phyloP scores from a whole-genome alignment of 2,888 invertebrate species.

The Anodontia alba region DNA sequence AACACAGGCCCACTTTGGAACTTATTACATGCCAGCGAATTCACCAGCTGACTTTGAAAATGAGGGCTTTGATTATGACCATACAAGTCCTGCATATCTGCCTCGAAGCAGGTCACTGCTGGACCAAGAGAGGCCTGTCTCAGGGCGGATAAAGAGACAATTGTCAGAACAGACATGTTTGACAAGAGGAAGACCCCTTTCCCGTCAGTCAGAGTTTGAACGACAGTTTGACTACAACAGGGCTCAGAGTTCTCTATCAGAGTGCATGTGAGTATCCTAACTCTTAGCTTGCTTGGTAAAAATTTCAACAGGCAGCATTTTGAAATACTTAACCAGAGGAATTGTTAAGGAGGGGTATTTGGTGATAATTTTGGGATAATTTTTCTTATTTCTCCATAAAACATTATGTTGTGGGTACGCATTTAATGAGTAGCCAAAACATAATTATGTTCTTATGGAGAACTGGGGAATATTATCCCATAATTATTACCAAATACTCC shows the following conservation, averaged over 20 bases:
- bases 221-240: neutral
- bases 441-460: too few relatives aligned
- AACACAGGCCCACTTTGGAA: neutral
- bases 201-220: neutral
- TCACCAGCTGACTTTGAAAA: neutral
- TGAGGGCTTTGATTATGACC: neutral
- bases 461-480: too few relatives aligned
- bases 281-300: neutral
- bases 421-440: too few relatives aligned
- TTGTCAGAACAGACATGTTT: neutral
- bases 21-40: neutral
- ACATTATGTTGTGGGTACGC: too few relatives aligned
- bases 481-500: too few relatives aligned
- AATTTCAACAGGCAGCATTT: too few relatives aligned
- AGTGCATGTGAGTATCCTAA: neutral
- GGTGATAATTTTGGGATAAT: too few relatives aligned
- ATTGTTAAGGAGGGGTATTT: too few relatives aligned
- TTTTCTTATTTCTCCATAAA: too few relatives aligned
- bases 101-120: too few relatives aligned
- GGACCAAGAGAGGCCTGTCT: neutral
- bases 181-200: neutral
- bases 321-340: too few relatives aligned
- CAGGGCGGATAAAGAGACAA: neutral
- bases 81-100: too few relatives aligned
- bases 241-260: neutral